These are phyloP conservation scores for Melitaea cinxia DNA, from an alignment of 1,140 invertebrate species.

Conservation along the genomic window DNA sequence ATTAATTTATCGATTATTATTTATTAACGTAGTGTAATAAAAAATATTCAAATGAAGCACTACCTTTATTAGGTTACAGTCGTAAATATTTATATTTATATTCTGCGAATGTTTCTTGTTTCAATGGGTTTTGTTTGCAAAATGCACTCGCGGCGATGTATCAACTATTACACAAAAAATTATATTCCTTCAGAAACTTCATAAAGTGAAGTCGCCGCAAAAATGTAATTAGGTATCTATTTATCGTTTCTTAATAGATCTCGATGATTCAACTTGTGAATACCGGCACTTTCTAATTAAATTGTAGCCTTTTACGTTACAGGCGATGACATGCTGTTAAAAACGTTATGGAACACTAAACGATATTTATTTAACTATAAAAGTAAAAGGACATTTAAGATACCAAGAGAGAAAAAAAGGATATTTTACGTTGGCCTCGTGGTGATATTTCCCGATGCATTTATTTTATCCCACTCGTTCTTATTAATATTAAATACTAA, in stretches of 20 bases:
- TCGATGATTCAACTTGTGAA: too few species aligned
- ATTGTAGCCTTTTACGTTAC: too few species aligned
- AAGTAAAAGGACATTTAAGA: neutral
- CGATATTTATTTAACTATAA: neutral
- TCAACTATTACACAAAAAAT: neutral
- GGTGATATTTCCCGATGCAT: constrained; percentile 2
- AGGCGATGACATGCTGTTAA: too few species aligned
- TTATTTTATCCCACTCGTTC: constrained; percentile 1
- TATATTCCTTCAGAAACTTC: neutral
- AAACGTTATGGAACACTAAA: neutral
- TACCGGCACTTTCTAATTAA: too few species aligned
- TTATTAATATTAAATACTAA: constrained; percentile 8
- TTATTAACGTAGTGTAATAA: constrained; percentile 6
- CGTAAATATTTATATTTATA: constrained; percentile 28
- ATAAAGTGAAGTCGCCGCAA: neutral
- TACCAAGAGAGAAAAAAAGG: neutral
- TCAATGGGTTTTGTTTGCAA: neutral
- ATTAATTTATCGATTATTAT: constrained; percentile 18
- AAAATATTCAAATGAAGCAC: constrained; percentile 26
- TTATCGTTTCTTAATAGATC: neutral
- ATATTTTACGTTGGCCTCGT: neutral
- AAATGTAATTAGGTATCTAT: neutral
- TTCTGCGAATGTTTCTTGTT: constrained; percentile 9
- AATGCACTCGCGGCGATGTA: neutral
- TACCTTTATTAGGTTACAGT: constrained; percentile 15